Evolutionary conservation across 1,140 invertebrate genomes (phyloP).

Genomic region (Lordiphosa collinella): DNA sequence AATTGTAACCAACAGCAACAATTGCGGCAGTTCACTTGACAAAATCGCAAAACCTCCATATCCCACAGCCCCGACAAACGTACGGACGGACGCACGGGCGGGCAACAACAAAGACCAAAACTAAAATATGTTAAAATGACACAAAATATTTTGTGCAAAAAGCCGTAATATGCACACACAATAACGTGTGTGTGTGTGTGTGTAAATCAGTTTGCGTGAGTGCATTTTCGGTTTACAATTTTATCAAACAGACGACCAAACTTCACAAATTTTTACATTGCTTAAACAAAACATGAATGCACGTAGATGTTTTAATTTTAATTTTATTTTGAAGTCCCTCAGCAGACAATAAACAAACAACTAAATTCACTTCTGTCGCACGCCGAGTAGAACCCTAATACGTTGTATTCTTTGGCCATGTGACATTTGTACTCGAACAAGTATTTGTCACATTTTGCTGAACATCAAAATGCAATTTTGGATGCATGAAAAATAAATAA

Average conservation of each 20-base stretch:
- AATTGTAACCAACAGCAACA: constrained; percentile 23
- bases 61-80: constrained; percentile 10
- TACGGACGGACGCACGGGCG: constrained; percentile 1
- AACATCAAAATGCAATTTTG: too few species aligned
- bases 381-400: not conserved
- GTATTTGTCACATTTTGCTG: too few species aligned
- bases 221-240: constrained; percentile 22
- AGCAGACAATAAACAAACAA: not conserved
- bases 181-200: constrained; percentile 10
- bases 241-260: constrained; percentile 26
- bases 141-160: constrained; percentile 62
- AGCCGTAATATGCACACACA: constrained; percentile 48
- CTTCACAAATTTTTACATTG: constrained; percentile 34
- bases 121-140: constrained; percentile 53
- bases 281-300: constrained; percentile 9
- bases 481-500: too few species aligned
- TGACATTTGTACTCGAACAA: too few species aligned
- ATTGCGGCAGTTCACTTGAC: constrained; percentile 58
- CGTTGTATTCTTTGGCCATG: too few species aligned
- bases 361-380: not conserved
- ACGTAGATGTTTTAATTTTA: constrained; percentile 16
- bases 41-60: constrained; percentile 59
- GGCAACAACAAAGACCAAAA: constrained; percentile 38
- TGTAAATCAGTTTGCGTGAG: constrained; percentile 13
- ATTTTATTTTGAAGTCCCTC: constrained; percentile 12